Evolutionary conservation across 37 sponge, comb jelly and placozoan genomes (phyloP), one percentile per base, ranked within the genome.

Genomic region (Cladorhizidae sp.): DNA sequence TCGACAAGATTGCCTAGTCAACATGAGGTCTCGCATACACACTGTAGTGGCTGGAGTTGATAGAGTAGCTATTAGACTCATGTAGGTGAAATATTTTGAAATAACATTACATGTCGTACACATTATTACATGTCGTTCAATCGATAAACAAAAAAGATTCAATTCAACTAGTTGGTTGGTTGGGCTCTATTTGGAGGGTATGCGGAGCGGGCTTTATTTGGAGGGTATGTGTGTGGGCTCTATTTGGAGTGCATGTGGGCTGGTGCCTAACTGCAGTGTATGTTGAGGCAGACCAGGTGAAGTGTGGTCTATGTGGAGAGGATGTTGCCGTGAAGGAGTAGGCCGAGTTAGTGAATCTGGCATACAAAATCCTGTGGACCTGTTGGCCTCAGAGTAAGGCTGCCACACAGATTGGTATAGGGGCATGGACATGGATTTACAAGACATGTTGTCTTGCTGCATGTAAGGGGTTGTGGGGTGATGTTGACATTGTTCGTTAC

Each of bases 1-100:
- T 97, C 36, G 93, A 96, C 71, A 95, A 95, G 70, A 63, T 95
- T 3, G 86, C n/a, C n/a, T n/a, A n/a, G n/a, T n/a, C n/a, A n/a
- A n/a, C n/a, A n/a, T n/a, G n/a, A n/a, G n/a, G n/a, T n/a, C n/a
- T n/a, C n/a, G n/a, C n/a, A n/a, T n/a, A n/a, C n/a, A n/a, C n/a
- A n/a, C n/a, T n/a, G n/a, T n/a, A n/a, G n/a, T n/a, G n/a, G n/a
- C n/a, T n/a, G n/a, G n/a, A n/a, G n/a, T n/a, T n/a, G n/a, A n/a
- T n/a, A 9, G 49, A 29, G 25, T 7, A 28, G 29, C 7, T 3
- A 31, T 18, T 9, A 65, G 7, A 33, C 18, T 33, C 35, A 65
- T 31, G 31, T 3, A 33, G 12, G 28, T 28, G 6, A 26, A 59
- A 59, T 59, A 68, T 68, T 68, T 72, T 72, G 71, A 38, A 71